A percentile compares a stretch with the other conserved stretches of the same genome.
phyloP scores from a whole-genome alignment of 1,140 invertebrate species.

The Akabosia matsudoensis region DNA sequence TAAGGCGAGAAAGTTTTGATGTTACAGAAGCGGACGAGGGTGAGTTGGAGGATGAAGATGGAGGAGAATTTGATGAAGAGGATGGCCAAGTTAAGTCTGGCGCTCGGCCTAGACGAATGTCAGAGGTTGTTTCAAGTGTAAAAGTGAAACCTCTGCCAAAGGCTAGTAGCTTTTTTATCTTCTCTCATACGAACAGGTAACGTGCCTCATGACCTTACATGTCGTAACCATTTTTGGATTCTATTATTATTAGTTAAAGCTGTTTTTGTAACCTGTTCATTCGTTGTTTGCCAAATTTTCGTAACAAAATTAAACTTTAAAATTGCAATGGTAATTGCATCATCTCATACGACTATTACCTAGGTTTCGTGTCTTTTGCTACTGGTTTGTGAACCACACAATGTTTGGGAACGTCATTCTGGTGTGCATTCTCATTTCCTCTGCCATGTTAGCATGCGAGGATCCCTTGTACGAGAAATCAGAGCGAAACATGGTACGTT shows the following conservation, averaged over 20 bases:
- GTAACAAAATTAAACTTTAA: too few species aligned
- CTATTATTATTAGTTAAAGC: neutral
- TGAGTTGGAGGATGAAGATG: slow-evolving; percentile 54
- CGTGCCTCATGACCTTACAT: slow-evolving; percentile 2
- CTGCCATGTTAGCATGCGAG: slow-evolving; percentile 95
- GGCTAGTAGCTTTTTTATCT: slow-evolving; percentile 63
- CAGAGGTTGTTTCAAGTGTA: slow-evolving; percentile 58
- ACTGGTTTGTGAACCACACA: slow-evolving; percentile 92
- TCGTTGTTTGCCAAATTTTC: too few species aligned
- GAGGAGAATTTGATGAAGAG: slow-evolving; percentile 56
- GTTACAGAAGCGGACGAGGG: slow-evolving; percentile 33
- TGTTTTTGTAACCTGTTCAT: too few species aligned
- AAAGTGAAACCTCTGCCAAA: slow-evolving; percentile 65
- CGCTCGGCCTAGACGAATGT: slow-evolving; percentile 80
- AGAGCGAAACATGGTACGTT: slow-evolving; percentile 64
- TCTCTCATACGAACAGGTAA: slow-evolving; percentile 54
- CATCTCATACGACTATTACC: slow-evolving; percentile 43
- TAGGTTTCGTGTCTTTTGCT: slow-evolving; percentile 94
- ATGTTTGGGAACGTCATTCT: slow-evolving; percentile 95
- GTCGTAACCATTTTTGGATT: neutral
- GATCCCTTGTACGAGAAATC: slow-evolving; percentile 84
- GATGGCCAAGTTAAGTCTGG: slow-evolving; percentile 63
- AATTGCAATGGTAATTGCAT: too few species aligned
- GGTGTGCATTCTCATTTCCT: slow-evolving; percentile 96
- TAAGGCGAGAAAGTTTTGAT: slow-evolving; percentile 30